Conservation (phyloP, 2,113 vertebrate species). For the Gallinago media region DNA sequence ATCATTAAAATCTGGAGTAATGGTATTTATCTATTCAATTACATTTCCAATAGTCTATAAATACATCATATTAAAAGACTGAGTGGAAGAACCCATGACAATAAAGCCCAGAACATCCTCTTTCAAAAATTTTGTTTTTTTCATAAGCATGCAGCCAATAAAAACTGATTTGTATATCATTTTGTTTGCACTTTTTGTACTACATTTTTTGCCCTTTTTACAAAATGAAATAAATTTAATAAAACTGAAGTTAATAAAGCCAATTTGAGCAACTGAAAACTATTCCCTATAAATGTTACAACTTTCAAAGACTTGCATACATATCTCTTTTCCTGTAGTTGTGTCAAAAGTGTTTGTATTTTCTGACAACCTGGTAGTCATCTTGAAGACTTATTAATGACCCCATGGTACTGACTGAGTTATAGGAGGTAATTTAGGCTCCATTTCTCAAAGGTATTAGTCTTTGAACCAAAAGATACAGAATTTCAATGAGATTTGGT, state of each 20-base stretch:
- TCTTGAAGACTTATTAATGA: background rate
- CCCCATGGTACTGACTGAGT: background rate
- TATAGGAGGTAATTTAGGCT: background rate
- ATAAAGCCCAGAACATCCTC: background rate
- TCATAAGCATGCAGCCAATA: background rate
- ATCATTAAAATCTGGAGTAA: background rate
- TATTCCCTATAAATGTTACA: background rate
- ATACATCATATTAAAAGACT: background rate
- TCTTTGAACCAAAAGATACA: background rate
- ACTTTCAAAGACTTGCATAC: background rate
- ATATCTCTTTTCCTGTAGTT: background rate
- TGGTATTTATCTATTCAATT: background rate
- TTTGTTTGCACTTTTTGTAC: background rate
- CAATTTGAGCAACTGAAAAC: background rate
- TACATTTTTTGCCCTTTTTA: background rate
- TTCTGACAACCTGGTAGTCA: background rate
- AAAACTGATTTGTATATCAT: background rate
- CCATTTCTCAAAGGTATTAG: background rate
- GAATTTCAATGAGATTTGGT: background rate
- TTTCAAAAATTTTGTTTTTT: background rate
- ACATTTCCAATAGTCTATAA: background rate
- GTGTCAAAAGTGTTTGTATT: background rate
- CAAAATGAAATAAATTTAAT: background rate
- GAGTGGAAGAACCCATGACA: background rate
- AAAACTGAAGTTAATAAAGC: background rate